phyloP scores from a whole-genome alignment of 2,888 invertebrate species.

The Phyto melanocephala region DNA sequence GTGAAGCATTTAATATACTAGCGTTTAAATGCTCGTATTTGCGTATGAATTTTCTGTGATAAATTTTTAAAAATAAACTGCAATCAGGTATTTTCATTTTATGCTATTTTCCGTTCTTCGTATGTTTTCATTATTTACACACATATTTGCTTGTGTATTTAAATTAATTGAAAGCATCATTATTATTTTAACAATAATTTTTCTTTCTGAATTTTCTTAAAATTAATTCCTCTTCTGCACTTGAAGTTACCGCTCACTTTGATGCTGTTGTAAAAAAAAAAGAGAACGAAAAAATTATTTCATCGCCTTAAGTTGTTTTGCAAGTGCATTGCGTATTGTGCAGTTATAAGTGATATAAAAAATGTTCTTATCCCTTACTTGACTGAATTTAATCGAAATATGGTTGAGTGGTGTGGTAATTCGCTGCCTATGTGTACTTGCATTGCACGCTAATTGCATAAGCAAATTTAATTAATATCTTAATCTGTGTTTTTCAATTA shows the following conservation, averaged over 20 bases:
- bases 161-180: constrained; percentile 27
- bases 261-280: background rate
- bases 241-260: background rate
- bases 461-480: constrained; percentile 29
- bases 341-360: background rate
- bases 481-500: constrained; percentile 26
- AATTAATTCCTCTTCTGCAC: background rate
- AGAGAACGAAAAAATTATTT: background rate
- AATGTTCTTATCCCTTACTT: background rate
- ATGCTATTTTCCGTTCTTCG: background rate
- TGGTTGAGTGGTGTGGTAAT: background rate
- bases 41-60: background rate
- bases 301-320: background rate
- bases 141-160: background rate
- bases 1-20: constrained; percentile 17
- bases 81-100: background rate
- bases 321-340: background rate
- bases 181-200: constrained; percentile 28
- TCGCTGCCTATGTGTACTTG: background rate
- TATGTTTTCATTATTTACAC: background rate
- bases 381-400: too few species aligned
- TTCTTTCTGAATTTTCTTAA: background rate
- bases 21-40: constrained; percentile 17
- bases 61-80: background rate
- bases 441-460: background rate